Percentiles rank a stretch among this genome's conserved stretches.
phyloP scores from a whole-genome alignment of 2,113 vertebrate genomes.

The Saiga tatarica region DNA sequence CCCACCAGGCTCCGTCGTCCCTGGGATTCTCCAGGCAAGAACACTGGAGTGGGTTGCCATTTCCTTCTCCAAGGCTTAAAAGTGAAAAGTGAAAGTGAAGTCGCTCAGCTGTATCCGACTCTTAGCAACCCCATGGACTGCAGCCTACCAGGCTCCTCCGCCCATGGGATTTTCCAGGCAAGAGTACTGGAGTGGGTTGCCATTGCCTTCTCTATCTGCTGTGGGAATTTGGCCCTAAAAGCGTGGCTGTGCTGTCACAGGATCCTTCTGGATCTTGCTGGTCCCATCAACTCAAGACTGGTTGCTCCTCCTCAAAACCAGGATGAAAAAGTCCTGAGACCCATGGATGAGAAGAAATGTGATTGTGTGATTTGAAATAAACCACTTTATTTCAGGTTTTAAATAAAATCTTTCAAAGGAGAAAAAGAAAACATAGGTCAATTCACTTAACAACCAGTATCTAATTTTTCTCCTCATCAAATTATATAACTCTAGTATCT shows the following conservation, averaged over 20 bases:
- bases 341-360: not conserved
- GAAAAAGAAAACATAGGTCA: not conserved
- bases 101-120: fast-evolving
- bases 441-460: not conserved
- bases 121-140: no score
- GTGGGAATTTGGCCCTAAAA: not conserved
- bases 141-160: no score
- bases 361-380: not conserved
- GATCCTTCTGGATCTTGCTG: not conserved
- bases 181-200: no score
- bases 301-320: not conserved
- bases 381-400: not conserved
- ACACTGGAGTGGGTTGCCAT: no score
- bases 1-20: no score
- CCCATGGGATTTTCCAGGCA: no score
- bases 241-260: fast-evolving
- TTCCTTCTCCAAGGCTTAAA: no score
- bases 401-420: not conserved
- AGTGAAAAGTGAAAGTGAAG: no score
- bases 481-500: not conserved
- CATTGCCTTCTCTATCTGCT: not conserved
- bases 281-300: not conserved
- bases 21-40: no score
- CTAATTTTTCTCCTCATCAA: not conserved
- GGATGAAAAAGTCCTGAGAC: not conserved